phyloP scores from a whole-genome alignment of 1,140 invertebrate genomes.

The Meloidogyne hapla region DNA sequence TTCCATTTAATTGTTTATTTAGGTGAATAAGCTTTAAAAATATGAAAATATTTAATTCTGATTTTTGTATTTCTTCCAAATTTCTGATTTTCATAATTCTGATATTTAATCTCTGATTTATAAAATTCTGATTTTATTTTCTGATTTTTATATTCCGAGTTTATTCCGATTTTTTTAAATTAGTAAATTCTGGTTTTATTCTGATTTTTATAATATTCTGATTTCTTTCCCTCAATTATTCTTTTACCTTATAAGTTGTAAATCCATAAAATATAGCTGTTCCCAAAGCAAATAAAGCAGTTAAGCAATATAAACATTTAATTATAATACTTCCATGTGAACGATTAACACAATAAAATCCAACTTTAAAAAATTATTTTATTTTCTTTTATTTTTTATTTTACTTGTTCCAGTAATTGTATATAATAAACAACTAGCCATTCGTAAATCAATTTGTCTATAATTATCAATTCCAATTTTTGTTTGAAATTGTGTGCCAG shows the following conservation, averaged over 20 bases:
- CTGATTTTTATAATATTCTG: too few relatives aligned
- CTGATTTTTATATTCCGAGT: too few relatives aligned
- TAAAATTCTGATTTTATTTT: too few relatives aligned
- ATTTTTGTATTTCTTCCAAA: too few relatives aligned
- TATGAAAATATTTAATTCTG: too few relatives aligned
- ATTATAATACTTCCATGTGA: conserved; percentile 60
- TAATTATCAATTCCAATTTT: conserved; percentile 58
- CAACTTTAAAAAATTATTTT: conserved; percentile 33
- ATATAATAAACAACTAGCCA: conserved; percentile 40
- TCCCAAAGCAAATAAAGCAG: conserved; percentile 47
- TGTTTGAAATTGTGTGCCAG: conserved; percentile 54
- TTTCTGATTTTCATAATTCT: too few relatives aligned
- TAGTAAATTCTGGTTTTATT: too few relatives aligned
- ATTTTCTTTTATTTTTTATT: background rate
- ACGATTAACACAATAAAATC: conserved; percentile 53
- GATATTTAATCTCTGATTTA: too few relatives aligned
- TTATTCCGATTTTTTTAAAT: too few relatives aligned
- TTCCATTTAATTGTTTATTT: background rate
- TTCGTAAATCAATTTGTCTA: conserved; percentile 58
- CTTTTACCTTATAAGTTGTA: conserved; percentile 57
- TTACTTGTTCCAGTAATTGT: conserved; percentile 14
- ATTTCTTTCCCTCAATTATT: too few relatives aligned
- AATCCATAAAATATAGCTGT: conserved; percentile 61
- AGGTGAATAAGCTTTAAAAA: background rate
- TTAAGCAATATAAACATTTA: conserved; percentile 55